Evolutionary conservation across 2,797 vertebrate genomes (phyloP).

Genomic region (Acrossocheilus fasciatus): DNA sequence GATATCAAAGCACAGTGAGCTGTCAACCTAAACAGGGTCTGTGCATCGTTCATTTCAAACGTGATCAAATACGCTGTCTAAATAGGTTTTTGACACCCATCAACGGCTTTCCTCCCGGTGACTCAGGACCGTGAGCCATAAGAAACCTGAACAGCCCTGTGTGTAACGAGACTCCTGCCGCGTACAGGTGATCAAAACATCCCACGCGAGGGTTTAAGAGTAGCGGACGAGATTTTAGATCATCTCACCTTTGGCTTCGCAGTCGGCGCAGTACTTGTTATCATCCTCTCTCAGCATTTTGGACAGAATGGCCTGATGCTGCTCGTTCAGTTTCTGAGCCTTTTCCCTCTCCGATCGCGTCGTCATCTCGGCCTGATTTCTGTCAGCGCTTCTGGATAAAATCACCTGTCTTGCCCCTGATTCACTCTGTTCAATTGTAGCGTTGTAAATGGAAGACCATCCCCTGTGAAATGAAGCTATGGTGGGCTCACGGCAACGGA

Average conservation of each 20-base stretch:
- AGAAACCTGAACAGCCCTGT: slow-evolving; percentile 8
- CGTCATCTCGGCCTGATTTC: slow-evolving; percentile 81
- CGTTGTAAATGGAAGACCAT: slow-evolving; percentile 52
- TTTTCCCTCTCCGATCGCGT: slow-evolving; percentile 97
- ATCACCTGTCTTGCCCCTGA: slow-evolving; percentile 38
- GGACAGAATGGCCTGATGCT: slow-evolving; percentile 97
- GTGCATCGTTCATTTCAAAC: not conserved
- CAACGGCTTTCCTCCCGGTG: not conserved
- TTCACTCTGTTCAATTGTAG: slow-evolving; percentile 33
- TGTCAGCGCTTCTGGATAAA: slow-evolving; percentile 36
- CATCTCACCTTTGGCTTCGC: slow-evolving; percentile 92
- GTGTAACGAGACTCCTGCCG: not conserved
- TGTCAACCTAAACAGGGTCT: not conserved
- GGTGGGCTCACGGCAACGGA: slow-evolving; percentile 8
- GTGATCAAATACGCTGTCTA: not conserved
- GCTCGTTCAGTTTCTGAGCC: slow-evolving; percentile 97
- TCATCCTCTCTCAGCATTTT: slow-evolving; percentile 96
- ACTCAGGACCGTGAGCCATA: slow-evolving; percentile 9
- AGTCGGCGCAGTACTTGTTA: slow-evolving; percentile 99
- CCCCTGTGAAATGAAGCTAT: slow-evolving; percentile 43
- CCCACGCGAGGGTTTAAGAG: not conserved
- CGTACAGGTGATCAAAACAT: not conserved
- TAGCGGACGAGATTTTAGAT: not conserved
- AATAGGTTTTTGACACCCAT: not conserved
- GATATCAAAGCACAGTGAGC: not conserved